Evolutionary conservation across 2,888 invertebrate species (phyloP).

Genomic region (Callyntrura guangdongensis): DNA sequence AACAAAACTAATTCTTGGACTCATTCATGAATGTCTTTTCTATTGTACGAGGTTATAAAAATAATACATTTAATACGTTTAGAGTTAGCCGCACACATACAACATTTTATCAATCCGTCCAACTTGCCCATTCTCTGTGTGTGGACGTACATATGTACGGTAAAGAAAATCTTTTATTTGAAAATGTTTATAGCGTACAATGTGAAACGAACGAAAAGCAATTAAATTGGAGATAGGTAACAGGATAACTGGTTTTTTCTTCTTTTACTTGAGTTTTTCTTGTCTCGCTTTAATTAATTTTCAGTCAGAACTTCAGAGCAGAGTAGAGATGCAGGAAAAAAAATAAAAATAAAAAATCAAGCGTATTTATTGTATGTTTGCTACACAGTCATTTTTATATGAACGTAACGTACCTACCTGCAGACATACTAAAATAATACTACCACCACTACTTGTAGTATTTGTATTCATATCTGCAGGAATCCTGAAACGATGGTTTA

Average conservation of each 20-base stretch:
- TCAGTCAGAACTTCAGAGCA: slow-evolving; percentile 71
- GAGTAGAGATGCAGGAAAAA: slow-evolving; percentile 51
- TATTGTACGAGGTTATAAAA: slow-evolving; percentile 30
- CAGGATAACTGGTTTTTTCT: slow-evolving; percentile 82
- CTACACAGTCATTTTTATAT: neutral
- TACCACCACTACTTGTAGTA: neutral
- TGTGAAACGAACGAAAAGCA: slow-evolving; percentile 82
- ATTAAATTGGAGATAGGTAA: slow-evolving; percentile 82
- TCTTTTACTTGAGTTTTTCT: slow-evolving; percentile 69
- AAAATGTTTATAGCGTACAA: slow-evolving; percentile 45
- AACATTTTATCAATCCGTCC: neutral
- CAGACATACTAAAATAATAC: neutral
- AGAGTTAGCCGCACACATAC: neutral
- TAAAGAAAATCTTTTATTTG: slow-evolving; percentile 27
- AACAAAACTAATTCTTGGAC: slow-evolving; percentile 40
- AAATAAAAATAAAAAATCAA: slow-evolving; percentile 43
- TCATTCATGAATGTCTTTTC: slow-evolving; percentile 52
- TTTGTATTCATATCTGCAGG: slow-evolving; percentile 13
- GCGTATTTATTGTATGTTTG: slow-evolving; percentile 7
- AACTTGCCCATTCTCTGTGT: neutral
- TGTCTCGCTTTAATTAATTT: slow-evolving; percentile 82
- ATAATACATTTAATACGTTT: slow-evolving; percentile 36
- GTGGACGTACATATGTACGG: neutral
- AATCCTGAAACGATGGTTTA: neutral
- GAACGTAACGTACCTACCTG: neutral